These are phyloP conservation scores for Stramonita haemastoma DNA, from an alignment of 2,888 invertebrate species.

Conservation along the genomic window DNA sequence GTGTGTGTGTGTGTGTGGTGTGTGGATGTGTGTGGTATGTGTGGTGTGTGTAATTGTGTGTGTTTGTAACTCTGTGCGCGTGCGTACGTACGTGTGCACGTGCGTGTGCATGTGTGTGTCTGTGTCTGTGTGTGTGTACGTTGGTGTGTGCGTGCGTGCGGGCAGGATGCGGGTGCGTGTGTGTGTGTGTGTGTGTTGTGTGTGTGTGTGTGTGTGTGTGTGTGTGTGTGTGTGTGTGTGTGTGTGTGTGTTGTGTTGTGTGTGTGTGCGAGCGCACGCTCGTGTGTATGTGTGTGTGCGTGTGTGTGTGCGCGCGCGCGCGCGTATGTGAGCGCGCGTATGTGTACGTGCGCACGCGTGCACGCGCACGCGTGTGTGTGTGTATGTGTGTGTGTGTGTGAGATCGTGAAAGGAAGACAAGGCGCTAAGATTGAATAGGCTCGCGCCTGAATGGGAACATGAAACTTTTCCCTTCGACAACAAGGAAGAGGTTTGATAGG, in stretches of 20 bases:
- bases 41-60: neutral
- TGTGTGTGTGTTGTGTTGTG: too few species aligned
- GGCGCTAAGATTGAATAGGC: too few species aligned
- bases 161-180: too few species aligned
- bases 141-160: neutral
- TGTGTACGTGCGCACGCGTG: neutral
- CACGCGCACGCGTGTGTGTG: neutral
- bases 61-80: neutral
- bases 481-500: too few species aligned
- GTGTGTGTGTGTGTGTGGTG: constrained; percentile 8
- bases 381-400: neutral
- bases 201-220: too few species aligned
- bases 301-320: neutral
- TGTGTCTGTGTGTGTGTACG: neutral
- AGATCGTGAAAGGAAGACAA: neutral
- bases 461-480: too few species aligned
- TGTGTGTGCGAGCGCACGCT: too few species aligned
- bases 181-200: too few species aligned
- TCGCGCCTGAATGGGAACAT: too few species aligned
- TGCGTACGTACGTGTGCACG: neutral
- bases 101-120: neutral
- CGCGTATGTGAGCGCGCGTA: neutral
- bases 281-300: too few species aligned
- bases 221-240: too few species aligned
- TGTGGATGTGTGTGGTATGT: neutral